Evolutionary conservation across 2,797 vertebrate species (phyloP), one percentile per base, ranked within the genome.

Genomic region (Microcaecilia unicolor): DNA sequence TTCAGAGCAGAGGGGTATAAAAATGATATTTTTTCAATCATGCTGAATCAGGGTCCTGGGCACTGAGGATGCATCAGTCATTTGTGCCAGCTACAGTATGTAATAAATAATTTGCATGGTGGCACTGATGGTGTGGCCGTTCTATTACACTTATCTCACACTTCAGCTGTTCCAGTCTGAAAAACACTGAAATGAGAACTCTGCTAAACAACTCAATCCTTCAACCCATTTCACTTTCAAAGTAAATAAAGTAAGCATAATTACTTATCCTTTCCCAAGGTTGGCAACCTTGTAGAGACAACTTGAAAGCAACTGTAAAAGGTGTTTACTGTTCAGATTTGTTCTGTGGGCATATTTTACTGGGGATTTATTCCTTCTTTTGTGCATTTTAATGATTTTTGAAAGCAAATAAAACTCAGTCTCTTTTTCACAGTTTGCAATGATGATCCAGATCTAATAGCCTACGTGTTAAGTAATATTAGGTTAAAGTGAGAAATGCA

Each of bases 251-350:
- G 8, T 48, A 22, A 38, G 58, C 34, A 31, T 24, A 24, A 30
- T 34, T 42, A 30, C 37, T 36, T 34, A 31, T 30, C 22, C 1
- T 26, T 48, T 40, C 42, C 44, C 10, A 29, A 15, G 18, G 28
- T 9, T 37, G 13, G 16, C 28, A 7, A 9, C n/a, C 55, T 22
- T 48, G 61, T 64, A 42, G 27, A 51, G 22, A 52, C 38, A 57
- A 54, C 66, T 24, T 31, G 10, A 31, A 67, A 60, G 41, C 43
- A 54, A 37, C 15, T 16, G 16, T 34, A 15, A 50, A 45, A 34
- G 61, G 32, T n/a, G n/a, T n/a, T n/a, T n/a, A n/a, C n/a, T n/a
- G n/a, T 34, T 25, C 33, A 25, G 23, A 14, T 46, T 44, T 33
- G 37, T 26, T 62, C 55, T 36, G 18, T 18, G 8, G 15, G 46